A percentile compares a stretch with the other conserved stretches of the same genome.
phyloP scores from a whole-genome alignment of 2,888 invertebrate species.

The Lasioglossum calceatum region DNA sequence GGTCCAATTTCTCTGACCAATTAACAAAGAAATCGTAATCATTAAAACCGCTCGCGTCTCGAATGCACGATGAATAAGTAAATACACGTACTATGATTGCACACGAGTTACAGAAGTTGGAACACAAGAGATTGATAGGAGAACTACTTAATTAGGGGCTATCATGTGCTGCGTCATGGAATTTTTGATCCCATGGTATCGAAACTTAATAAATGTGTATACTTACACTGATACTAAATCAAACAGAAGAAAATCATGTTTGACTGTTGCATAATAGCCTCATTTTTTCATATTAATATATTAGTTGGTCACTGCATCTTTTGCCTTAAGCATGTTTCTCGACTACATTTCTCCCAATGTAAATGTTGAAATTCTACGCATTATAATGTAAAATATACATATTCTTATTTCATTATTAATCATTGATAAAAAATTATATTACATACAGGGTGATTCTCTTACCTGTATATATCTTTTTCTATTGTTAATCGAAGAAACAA shows the following conservation, averaged over 20 bases:
- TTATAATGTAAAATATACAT: slow-evolving; percentile 32
- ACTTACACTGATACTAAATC: slow-evolving; percentile 25
- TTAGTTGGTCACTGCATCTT: slow-evolving; percentile 67
- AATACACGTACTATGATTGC: background rate
- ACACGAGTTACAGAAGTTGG: slow-evolving; percentile 18
- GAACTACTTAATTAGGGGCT: slow-evolving; percentile 55
- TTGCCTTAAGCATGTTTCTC: slow-evolving; percentile 73
- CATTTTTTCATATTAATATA: slow-evolving; percentile 51
- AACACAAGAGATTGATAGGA: slow-evolving; percentile 40
- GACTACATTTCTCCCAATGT: slow-evolving; percentile 43
- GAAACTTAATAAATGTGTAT: slow-evolving; percentile 14
- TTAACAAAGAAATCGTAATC: background rate
- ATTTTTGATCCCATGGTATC: slow-evolving; percentile 29
- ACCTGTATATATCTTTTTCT: background rate
- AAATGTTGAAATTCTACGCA: slow-evolving; percentile 20
- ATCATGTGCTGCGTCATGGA: slow-evolving; percentile 44
- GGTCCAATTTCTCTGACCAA: slow-evolving; percentile 20
- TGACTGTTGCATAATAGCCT: slow-evolving; percentile 70
- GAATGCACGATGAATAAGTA: background rate
- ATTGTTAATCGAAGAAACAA: slow-evolving; percentile 9
- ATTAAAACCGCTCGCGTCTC: background rate
- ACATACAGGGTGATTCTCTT: background rate
- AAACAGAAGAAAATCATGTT: slow-evolving; percentile 27
- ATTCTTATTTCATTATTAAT: slow-evolving; percentile 22
- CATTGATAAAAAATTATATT: slow-evolving; percentile 11